Conservation (phyloP, 2,888 invertebrate genomes). For the Chirona hameri region DNA sequence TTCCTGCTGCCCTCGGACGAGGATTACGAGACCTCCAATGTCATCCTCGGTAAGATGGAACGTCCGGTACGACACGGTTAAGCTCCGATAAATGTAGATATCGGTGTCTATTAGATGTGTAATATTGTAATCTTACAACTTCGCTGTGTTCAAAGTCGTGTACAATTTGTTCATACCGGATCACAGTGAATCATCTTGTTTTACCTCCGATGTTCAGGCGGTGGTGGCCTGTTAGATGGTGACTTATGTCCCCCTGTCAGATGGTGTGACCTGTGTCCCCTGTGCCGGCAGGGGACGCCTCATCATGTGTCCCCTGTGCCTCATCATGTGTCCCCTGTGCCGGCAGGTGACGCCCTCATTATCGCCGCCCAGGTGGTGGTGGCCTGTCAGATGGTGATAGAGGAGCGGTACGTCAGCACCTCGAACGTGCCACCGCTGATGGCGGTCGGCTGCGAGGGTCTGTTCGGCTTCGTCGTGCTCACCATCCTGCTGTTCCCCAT, state of each 20-base stretch:
- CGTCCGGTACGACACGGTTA: no score
- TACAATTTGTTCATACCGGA: no score
- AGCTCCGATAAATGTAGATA: no score
- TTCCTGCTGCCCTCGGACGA: constrained; percentile 47
- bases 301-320: not conserved
- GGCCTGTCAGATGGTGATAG: constrained; percentile 88
- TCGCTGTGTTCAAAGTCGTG: no score
- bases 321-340: not conserved
- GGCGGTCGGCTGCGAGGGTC: constrained; percentile 91
- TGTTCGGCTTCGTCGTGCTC: constrained; percentile 66
- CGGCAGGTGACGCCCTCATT: constrained; percentile 55
- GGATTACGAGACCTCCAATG: not conserved
- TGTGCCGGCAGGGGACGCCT: constrained; percentile 50
- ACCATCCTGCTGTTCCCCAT: constrained; percentile 66
- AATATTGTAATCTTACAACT: no score
- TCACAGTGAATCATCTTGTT: no score
- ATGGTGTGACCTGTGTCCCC: no score
- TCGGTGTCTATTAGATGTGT: no score
- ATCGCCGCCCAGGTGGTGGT: constrained; percentile 65
- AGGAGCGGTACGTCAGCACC: constrained; percentile 82
- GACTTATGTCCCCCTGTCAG: no score
- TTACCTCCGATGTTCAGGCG: no score
- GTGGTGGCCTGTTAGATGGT: no score
- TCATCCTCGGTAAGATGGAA: not conserved
- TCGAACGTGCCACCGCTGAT: constrained; percentile 83